Base-by-base conservation (phyloP, 1,140 invertebrate genomes). In the Octopus sinensis region DNA sequence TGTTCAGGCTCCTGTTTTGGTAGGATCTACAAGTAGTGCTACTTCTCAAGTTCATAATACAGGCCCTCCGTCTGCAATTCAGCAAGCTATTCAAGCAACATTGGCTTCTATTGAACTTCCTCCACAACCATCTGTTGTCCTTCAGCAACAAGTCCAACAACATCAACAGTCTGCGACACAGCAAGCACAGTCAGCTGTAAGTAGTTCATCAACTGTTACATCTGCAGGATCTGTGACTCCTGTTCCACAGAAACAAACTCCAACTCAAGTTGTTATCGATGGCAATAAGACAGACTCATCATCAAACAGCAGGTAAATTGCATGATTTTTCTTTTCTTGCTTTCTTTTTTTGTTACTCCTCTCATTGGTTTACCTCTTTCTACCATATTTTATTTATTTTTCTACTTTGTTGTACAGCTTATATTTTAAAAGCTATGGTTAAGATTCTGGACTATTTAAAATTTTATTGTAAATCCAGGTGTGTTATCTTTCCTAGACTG, bases 21-120 rank as follows among this genome's bases (percentile, higher is more conserved):
- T 53, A 9, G 53, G 79, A 7, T 52, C 56, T 43, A 43, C 83
- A 1, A 54, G 9, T 3, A 80, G 78, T n/a, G 30, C 77, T n/a
- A 12, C 78, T 17, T 56, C 78, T 13, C 84, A 75, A 77, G 83
- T 79, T 82, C 84, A 80, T 17, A 43, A 79, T 13, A 81, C 83
- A 23, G 81, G 82, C 17, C 86, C 88, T 51, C 85, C 87, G 3
- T 96, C 95, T 5, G 96, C 96, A 5, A 92, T 97, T 82, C 96
- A 97, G 90, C 95, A 96, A 87, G 96, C 96, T 2, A 97, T 97
- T 96, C 95, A 96, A 51, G 96, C 96, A 7, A 97, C 96, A 1
- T 91, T 97, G 5, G 96, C 88, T 5, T 89, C 89, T 23, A 90
- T 91, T 78, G 87, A 87, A 54, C 83, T 91, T 17, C 90, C 90